Evolutionary conservation across 2,113 vertebrate species (phyloP), one percentile per base, ranked within the genome.

Genomic region (Muscicapa adusta): DNA sequence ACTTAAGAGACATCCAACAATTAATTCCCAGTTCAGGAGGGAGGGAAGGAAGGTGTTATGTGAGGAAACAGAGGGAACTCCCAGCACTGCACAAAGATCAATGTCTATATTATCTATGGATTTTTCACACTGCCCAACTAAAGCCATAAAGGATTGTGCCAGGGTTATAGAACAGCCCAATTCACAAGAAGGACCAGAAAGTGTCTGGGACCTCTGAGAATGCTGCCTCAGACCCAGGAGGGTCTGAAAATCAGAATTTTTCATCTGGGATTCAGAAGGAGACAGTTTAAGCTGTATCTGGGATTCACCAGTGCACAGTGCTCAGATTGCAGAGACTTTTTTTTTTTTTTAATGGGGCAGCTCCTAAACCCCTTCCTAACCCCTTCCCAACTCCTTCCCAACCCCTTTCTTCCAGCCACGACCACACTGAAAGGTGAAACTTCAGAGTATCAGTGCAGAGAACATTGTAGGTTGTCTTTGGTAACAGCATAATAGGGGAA

Each of bases 401-500:
- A 8, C 1, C 6, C 16, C 12, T 68, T 53, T 53, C 29, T 85
- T 50, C 42, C 60, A 79, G 45, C 33, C 40, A 73, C 3, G 0
- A 61, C 53, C 84, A 9, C 15, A 2, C 18, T 89, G 91, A 53
- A 82, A 91, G 74, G 81, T 82, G 81, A 82, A 91, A 78, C 33
- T 50, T 58, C n/a, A 23, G n/a, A 7, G 25, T 1, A 4, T 14
- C 34, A 33, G n/a, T 24, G 85, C 74, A 60, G 81, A 85, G 96
- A 95, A 79, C 81, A 85, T 66, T 33, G 77, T 73, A 10, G 91
- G 89, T 5, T 94, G 87, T 47, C 91, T 79, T 76, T 79, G 89
- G n/a, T 62, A 72, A 79, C 19, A 62, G 40, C 42, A 58, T 88
- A 94, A 87, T 85, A 56, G 47, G 23, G 76, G 80, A 94, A 70